These are phyloP conservation scores for Corydoras maculifer DNA, from an alignment of 2,113 vertebrate genomes.

Conservation along the genomic window DNA sequence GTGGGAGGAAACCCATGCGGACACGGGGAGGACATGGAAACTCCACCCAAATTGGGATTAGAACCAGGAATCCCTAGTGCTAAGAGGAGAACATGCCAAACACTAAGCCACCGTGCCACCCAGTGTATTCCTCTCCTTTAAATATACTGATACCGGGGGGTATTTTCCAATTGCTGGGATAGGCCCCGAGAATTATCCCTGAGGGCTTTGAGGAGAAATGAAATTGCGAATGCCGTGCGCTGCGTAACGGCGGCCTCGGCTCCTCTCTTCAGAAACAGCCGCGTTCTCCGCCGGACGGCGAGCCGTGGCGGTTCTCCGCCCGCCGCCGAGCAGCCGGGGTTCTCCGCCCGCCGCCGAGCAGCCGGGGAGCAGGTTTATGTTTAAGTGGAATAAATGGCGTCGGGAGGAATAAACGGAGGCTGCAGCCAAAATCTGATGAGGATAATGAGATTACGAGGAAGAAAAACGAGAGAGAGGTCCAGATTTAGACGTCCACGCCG, in stretches of 20 bases:
- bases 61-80: no score
- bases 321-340: no score
- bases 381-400: neutral
- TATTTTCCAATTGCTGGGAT: conserved; percentile 24
- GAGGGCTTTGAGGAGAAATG: neutral
- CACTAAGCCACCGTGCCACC: no score
- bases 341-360: no score
- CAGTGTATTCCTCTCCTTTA: neutral
- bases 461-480: neutral
- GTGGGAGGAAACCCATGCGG: no score
- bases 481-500: no score
- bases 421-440: conserved; percentile 7
- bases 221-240: neutral
- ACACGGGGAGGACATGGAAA: no score
- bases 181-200: neutral
- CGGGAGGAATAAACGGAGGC: conserved; percentile 17
- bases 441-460: conserved; percentile 10
- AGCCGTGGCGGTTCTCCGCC: no score
- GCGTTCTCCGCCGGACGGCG: no score
- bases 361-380: conserved; percentile 3
- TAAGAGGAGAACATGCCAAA: no score
- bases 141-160: conserved; percentile 23
- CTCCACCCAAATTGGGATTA: no score
- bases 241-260: neutral
- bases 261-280: no score